Evolutionary conservation across 2,888 invertebrate species (phyloP).

Genomic region (Ennomos erosarius): DNA sequence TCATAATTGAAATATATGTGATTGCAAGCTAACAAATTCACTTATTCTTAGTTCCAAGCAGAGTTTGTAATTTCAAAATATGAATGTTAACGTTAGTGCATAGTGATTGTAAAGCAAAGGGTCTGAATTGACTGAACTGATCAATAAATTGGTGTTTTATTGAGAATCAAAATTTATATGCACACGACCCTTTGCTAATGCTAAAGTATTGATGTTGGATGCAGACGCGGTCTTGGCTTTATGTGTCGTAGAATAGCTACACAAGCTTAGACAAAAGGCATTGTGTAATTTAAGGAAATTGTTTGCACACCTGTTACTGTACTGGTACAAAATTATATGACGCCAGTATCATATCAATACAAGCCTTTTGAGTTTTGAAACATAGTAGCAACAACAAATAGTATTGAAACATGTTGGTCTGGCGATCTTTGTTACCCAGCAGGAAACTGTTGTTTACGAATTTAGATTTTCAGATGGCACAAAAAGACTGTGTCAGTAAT

Average conservation of each 20-base stretch:
- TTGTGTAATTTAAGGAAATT: slow-evolving; percentile 73
- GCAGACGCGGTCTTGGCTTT: slow-evolving; percentile 48
- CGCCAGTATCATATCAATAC: slow-evolving; percentile 1
- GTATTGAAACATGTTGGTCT: too few species aligned
- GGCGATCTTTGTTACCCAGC: too few species aligned
- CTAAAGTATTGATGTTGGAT: slow-evolving; percentile 49
- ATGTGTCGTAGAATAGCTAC: slow-evolving; percentile 46
- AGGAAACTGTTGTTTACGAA: too few species aligned
- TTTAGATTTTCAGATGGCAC: too few species aligned
- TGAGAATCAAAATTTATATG: slow-evolving; percentile 38
- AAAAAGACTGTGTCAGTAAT: too few species aligned
- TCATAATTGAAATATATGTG: slow-evolving; percentile 5
- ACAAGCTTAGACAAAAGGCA: slow-evolving; percentile 55
- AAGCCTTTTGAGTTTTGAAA: neutral
- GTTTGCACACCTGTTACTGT: slow-evolving; percentile 82
- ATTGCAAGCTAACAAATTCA: neutral
- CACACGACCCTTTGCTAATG: slow-evolving; percentile 78
- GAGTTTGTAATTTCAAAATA: slow-evolving; percentile 25
- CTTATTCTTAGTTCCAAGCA: slow-evolving; percentile 6
- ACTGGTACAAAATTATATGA: slow-evolving; percentile 38
- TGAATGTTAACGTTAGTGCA: slow-evolving; percentile 17
- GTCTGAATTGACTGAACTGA: slow-evolving; percentile 66
- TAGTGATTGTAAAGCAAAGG: slow-evolving; percentile 78
- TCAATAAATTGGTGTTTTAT: slow-evolving; percentile 13
- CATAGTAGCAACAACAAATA: too few species aligned